Evolutionary conservation across 2,113 vertebrate species (phyloP).

Genomic region (Pachyramphus minor): DNA sequence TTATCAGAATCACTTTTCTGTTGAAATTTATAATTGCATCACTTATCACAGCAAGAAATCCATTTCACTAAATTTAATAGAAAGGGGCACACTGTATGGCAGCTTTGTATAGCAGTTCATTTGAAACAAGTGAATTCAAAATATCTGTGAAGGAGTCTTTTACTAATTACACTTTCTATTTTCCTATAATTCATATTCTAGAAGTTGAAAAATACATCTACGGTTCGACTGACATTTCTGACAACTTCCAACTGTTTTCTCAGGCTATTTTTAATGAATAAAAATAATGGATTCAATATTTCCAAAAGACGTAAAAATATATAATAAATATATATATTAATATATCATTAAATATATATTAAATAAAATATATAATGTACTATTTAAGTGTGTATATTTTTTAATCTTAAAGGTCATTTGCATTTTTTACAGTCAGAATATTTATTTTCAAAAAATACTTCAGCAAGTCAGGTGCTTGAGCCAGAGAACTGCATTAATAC

Average conservation of each 20-base stretch:
- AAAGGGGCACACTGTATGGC: slow-evolving; percentile 46
- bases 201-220: slow-evolving; percentile 37
- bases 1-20: slow-evolving; percentile 64
- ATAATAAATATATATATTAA: no score
- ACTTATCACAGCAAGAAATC: slow-evolving; percentile 76
- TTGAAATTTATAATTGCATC: slow-evolving; percentile 65
- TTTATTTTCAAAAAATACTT: neutral
- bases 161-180: slow-evolving; percentile 58
- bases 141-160: neutral
- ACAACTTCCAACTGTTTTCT: slow-evolving; percentile 13
- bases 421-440: neutral
- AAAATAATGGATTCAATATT: slow-evolving; percentile 7
- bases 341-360: no score
- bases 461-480: neutral
- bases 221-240: slow-evolving; percentile 35
- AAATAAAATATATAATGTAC: no score
- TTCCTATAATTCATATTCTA: slow-evolving; percentile 38
- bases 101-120: slow-evolving; percentile 46
- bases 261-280: slow-evolving; percentile 12
- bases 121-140: slow-evolving; percentile 69
- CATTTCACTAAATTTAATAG: slow-evolving; percentile 72
- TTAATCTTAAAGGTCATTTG: neutral
- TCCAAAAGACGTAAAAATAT: neutral
- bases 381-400: neutral
- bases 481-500: neutral